Evolutionary conservation across 2,113 vertebrate genomes (phyloP).

Genomic region (Phylloscopus trochilus): DNA sequence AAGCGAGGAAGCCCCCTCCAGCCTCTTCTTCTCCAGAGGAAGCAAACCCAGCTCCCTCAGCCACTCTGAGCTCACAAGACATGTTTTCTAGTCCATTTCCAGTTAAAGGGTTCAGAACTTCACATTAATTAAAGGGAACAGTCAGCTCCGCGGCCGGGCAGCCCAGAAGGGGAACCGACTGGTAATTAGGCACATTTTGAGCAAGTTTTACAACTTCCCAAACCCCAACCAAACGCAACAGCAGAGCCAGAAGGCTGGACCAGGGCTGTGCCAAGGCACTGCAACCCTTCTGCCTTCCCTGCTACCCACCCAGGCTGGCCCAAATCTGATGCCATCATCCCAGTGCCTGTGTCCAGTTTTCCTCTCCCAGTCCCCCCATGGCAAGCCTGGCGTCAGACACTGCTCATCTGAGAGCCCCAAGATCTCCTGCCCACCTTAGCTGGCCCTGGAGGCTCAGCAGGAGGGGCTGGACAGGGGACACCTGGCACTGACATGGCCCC

Average conservation of each 20-base stretch:
- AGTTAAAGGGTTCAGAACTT: background rate
- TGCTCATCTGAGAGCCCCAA: background rate
- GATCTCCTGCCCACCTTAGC: background rate
- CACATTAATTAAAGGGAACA: background rate
- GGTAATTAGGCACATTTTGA: background rate
- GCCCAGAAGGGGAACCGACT: background rate
- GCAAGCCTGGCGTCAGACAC: no score
- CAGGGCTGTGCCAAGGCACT: background rate
- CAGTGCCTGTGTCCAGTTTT: fast-evolving
- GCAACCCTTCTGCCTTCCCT: background rate
- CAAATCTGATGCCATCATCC: background rate
- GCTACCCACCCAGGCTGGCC: background rate
- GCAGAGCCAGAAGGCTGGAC: background rate
- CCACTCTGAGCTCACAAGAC: background rate
- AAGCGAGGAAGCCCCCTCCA: fast-evolving
- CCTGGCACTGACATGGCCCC: fast-evolving
- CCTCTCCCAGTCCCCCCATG: background rate
- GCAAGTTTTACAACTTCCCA: background rate
- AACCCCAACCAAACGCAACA: background rate
- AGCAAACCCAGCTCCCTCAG: background rate
- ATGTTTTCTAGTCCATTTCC: background rate
- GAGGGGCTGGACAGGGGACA: background rate
- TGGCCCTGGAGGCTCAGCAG: background rate
- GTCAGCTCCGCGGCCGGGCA: background rate
- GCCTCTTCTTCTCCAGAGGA: background rate